Base-by-base conservation (phyloP, 2,797 vertebrate species). In the Odontamblyopus rebecca region DNA sequence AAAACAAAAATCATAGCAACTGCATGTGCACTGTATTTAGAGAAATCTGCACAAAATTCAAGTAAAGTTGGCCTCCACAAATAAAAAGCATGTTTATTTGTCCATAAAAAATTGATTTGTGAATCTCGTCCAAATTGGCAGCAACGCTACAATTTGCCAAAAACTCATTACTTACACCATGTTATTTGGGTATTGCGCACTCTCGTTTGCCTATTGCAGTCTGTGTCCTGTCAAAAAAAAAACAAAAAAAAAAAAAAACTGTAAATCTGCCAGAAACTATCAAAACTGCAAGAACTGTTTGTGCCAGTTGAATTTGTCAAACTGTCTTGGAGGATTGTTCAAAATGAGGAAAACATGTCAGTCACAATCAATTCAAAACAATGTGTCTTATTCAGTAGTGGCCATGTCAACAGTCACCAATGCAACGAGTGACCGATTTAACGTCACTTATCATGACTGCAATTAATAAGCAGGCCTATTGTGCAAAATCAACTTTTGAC, bases 101-200 rank as follows among this genome's bases (percentile, higher is more conserved):
- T 38, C 35, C 35, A 38, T 38, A 38, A 38, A 38, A 35, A 35
- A 35, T 7, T 35, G 35, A 35, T 35, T 35, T 44, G 61, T 5
- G 19, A 23, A 41, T 38, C 32, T 41, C 2, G 30, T 38, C 32
- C 30, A 38, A 61, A 35, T 35, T 41, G 32, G 35, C 32, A 62
- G 15, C 57, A 16, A 18, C 26, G 5, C 57, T 27, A 60, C 29
- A 32, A 41, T 23, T 38, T 35, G 38, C 32, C 8, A 23, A 8
- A 62, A 62, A 32, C 27, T 62, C 61, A 62, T 41, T n/a, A 62
- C 32, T 62, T 62, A 23, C 32, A 38, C 32, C 59, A 32, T 62
- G 32, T 62, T n/a, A 62, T 62, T 62, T 62, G 61, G 61, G n/a
- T 23, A 38, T 62, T 62, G 32, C 61, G 41, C 32, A 48, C 13